Conservation (phyloP, 2,888 invertebrate species). For the Patella caerulea region DNA sequence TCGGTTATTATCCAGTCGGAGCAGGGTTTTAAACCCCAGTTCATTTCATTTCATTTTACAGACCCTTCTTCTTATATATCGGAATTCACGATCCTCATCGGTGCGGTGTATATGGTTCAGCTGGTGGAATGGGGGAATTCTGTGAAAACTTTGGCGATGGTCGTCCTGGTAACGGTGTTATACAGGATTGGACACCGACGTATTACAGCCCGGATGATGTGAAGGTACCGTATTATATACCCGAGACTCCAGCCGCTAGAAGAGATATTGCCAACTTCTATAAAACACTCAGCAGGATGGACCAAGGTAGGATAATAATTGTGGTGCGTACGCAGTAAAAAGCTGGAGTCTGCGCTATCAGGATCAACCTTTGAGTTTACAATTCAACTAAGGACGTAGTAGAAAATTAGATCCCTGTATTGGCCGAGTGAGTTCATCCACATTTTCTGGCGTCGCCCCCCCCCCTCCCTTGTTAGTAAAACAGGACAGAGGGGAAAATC, state of each 20-base stretch:
- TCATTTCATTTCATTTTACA: conserved; percentile 20
- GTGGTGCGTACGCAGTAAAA: too few species aligned
- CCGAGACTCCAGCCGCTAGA: conserved; percentile 85
- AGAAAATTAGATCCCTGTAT: too few species aligned
- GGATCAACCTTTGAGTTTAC: too few species aligned
- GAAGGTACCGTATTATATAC: conserved; percentile 82
- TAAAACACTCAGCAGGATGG: conserved; percentile 88
- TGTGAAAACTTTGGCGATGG: conserved; percentile 93
- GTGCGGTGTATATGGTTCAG: conserved; percentile 77
- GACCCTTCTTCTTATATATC: conserved; percentile 83
- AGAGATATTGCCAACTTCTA: conserved; percentile 90
- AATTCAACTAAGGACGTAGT: too few species aligned
- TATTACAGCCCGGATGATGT: conserved; percentile 88
- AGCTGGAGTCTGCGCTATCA: too few species aligned
- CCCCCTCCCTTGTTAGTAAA: too few species aligned
- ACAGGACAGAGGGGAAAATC: too few species aligned
- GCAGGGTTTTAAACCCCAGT: too few species aligned
- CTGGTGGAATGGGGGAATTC: conserved; percentile 80
- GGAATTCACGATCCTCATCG: conserved; percentile 94
- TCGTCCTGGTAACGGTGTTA: conserved; percentile 83
- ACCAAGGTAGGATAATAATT: conserved; percentile 79
- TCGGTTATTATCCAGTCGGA: too few species aligned
- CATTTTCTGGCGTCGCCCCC: too few species aligned
- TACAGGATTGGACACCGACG: conserved; percentile 90
- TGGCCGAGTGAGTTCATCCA: too few species aligned